Evolutionary conservation across 2,888 invertebrate genomes (phyloP), one percentile per base, ranked within the genome.

Genomic region (Watsonalla binaria): DNA sequence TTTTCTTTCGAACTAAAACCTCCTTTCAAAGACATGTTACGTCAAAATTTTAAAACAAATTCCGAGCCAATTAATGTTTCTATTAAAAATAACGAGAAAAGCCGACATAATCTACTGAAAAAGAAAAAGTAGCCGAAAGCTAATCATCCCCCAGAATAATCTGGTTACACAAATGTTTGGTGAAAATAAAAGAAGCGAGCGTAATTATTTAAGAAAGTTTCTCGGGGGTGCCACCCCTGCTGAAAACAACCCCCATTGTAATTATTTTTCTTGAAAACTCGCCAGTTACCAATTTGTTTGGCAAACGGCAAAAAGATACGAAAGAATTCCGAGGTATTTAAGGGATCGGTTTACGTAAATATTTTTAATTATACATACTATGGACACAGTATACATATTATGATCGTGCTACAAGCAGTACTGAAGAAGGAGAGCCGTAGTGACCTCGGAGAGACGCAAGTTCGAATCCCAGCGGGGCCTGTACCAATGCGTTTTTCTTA

Each of bases 201-300:
- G 62, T 85, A 86, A 88, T 87, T 86, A 87, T 88, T 86, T 85
- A 85, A 80, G 78, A 78, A 82, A 78, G 73, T 76, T 74, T 61
- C 60, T 72, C 72, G 75, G 72, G 70, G 61, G 61, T 57, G 63
- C 56, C 66, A 71, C 74, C 75, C 78, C 65, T 9, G 42, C 11
- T 42, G 42, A 42, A 42, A 42, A 11, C 42, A 8, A 8, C 8
- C 42, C 42, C 42, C 42, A 74, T 78, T 82, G 80, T 90, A 90
- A 90, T 90, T 89, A 89, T 90, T 90, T 88, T 84, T 82, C 81
- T 76, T 72, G 66, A 73, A 80, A 88, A 86, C 81, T 86, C 86
- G 78, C 70, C 72, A 69, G 72, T 68, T 74, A 61, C 58, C 68
- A 75, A 70, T 76, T 76, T 76, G 68, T 80, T 80, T 76, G 72